phyloP scores from a whole-genome alignment of 2,888 invertebrate species.

The Gibbula magus region DNA sequence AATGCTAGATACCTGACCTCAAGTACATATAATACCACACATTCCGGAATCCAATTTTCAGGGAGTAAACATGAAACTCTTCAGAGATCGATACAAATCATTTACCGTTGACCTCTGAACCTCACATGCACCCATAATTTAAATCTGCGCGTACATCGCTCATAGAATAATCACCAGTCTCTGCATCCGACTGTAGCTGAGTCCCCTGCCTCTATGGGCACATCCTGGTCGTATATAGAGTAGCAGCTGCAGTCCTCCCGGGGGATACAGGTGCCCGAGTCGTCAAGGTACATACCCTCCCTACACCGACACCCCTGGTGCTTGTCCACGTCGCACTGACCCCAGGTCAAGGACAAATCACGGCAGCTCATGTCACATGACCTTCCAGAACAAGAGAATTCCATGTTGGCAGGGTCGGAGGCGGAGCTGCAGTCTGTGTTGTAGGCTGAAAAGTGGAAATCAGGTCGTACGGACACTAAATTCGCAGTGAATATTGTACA shows the following conservation, averaged over 20 bases:
- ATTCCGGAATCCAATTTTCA: no score
- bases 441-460: no score
- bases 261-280: neutral
- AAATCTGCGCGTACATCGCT: no score
- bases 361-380: neutral
- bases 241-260: slow-evolving; percentile 1
- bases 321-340: neutral
- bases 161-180: neutral
- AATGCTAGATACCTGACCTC: no score
- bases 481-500: no score
- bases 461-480: no score
- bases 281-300: neutral
- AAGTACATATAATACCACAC: no score
- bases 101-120: no score
- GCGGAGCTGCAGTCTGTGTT: no score
- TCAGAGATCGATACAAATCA: no score
- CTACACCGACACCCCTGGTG: slow-evolving; percentile 8
- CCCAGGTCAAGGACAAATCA: neutral
- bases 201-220: neutral
- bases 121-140: no score
- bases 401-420: neutral
- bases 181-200: neutral
- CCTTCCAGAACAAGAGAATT: neutral
- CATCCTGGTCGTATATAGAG: neutral
- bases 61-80: no score